Conservation (phyloP, 2,113 vertebrate species). For the Corydoras maculifer region DNA sequence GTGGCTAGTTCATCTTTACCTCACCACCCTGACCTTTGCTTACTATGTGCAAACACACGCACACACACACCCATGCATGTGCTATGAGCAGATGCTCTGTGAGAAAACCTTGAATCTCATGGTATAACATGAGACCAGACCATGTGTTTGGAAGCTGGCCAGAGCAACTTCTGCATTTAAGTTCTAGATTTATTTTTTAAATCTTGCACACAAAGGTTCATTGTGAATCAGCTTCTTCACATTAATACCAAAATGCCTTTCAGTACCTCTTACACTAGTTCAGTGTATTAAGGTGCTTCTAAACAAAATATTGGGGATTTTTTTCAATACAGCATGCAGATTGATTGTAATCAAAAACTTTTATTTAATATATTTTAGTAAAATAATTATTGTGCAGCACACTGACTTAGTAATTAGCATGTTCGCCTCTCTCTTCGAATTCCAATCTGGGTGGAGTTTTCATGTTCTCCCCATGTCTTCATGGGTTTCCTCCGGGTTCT, state of each 20-base stretch:
- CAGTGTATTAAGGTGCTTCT: no score
- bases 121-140: constrained; percentile 38
- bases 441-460: no score
- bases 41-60: constrained; percentile 10
- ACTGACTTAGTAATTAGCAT: no score
- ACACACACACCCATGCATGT: constrained; percentile 20
- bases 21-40: constrained; percentile 12
- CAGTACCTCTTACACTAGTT: no score
- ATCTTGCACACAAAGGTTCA: neutral
- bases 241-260: neutral
- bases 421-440: no score
- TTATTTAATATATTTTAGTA: no score
- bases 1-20: constrained; percentile 7
- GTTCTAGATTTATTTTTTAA: constrained; percentile 27
- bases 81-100: constrained; percentile 37
- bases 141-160: constrained; percentile 17
- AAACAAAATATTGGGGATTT: no score
- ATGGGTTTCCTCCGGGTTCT: no score
- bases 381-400: no score
- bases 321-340: no score
- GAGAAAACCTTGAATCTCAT: constrained; percentile 38
- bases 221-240: neutral
- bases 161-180: constrained; percentile 34
- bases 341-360: no score
- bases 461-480: no score